Evolutionary conservation across 1,140 invertebrate genomes (phyloP), one percentile per base, ranked within the genome.

Genomic region (Mya arenaria): DNA sequence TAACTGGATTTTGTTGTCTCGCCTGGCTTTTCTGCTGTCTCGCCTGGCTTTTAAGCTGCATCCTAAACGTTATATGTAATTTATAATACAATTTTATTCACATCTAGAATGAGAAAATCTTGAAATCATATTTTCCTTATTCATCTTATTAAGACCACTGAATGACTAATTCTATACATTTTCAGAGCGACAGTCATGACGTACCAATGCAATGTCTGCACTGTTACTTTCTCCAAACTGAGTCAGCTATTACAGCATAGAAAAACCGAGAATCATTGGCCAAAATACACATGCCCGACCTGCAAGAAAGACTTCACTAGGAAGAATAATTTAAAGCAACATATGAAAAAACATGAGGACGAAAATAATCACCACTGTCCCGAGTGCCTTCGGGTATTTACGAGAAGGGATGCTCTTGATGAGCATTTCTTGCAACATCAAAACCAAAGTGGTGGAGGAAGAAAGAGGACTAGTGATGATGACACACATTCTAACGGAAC

Each of bases 251-350:
- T 37, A 34, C 28, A 52, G 44, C 80, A 82, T 36, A 39, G 66
- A 52, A 17, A 72, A 56, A 52, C 23, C n/a, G 32, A 34, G 39
- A 41, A 37, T 36, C 80, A 74, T 23, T 4, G 34, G 41, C 10
- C 41, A 36, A n/a, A 28, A 34, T 74, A 52, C 37, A 37, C 6
- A 13, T 82, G 80, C 44, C 23, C 56, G 32, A 56, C 30, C 10
- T 83, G 82, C 25, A 28, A 62, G 34, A 84, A 84, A 23, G 60
- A n/a, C 17, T 84, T 79, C 55, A 32, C 28, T 32, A 34, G 68
- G 48, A 75, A 72, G 34, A 55, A 83, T 34, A 83, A 83, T 52
- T 48, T 71, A 25, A 65, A 78, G 8, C 36, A 44, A 5, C 72
- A 83, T 34, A 34, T 48, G 28, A 34, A 41, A 28, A 83, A 48